phyloP scores from a whole-genome alignment of 2,113 vertebrate genomes.

The Orycteropus afer region DNA sequence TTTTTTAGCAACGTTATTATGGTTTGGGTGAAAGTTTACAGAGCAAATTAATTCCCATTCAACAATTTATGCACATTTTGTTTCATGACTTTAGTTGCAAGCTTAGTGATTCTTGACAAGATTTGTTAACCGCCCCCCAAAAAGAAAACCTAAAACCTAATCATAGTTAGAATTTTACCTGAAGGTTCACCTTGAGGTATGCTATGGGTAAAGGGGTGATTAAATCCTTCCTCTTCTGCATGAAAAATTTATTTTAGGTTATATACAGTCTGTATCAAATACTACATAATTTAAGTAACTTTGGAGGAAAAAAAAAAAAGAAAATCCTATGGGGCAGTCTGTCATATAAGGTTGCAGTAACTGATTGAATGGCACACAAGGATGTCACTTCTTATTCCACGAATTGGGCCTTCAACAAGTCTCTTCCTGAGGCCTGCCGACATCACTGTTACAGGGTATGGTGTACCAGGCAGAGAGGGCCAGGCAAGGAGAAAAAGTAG shows the following conservation, averaged over 20 bases:
- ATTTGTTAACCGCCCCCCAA: not conserved
- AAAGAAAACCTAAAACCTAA: not conserved
- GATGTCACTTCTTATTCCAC: not conserved
- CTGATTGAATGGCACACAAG: not conserved
- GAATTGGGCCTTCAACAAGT: not conserved
- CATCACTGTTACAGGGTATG: not conserved
- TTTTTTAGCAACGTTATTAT: no score
- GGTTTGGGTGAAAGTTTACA: no score
- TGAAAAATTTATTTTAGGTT: not conserved
- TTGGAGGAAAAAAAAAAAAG: not conserved
- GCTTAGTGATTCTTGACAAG: not conserved
- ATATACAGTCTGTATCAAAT: not conserved
- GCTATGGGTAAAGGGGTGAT: not conserved
- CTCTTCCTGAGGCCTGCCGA: not conserved
- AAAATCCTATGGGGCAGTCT: no score
- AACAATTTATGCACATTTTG: no score
- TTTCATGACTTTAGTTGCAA: no score
- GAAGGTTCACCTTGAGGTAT: no score
- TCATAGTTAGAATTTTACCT: not conserved
- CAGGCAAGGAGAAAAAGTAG: not conserved
- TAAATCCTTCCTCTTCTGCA: not conserved
- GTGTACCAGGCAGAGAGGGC: not conserved
- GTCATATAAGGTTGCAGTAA: no score
- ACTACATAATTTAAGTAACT: not conserved
- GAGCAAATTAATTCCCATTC: no score